Evolutionary conservation across 1,140 invertebrate genomes (phyloP), one percentile per base, ranked within the genome.

Genomic region (Drosophila murphyi): DNA sequence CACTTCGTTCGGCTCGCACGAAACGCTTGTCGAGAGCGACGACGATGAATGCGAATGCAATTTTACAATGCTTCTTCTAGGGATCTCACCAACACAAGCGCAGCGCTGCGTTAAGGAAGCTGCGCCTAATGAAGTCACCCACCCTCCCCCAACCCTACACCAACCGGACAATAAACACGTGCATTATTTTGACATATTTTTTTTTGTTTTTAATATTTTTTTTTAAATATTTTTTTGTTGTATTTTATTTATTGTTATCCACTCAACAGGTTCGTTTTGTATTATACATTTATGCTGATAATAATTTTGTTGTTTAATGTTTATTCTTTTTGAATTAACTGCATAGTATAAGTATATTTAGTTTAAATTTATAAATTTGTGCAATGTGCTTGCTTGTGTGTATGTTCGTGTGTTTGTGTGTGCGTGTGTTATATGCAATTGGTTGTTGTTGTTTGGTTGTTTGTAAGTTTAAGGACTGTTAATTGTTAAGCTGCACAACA

Each of bases 241-340:
- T 41, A 10, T 43, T 43, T 8, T 43, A n/a, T 43, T 8, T 43
- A 43, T 43, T 71, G 76, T 86, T 81, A 86, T 86, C 62, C 64
- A 82, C 78, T 87, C 72, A 76, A 86, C 82, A 78, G 65, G 57
- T 86, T 74, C 72, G 52, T 64, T 78, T 82, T 63, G 50, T 69
- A 69, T 73, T 80, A 88, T 82, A 83, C 67, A 83, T 80, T 71
- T 73, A 82, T 69, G 72, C 55, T 75, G 75, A 69, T 47, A 73
- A 69, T 73, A 69, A 61, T 61, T 73, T 60, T 82, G 35, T 72
- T 64, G 39, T 60, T 54, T 34, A 50, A 57, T 28, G 54, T 74
- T 48, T 65, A 76, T 63, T 48, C 60, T 68, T 70, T 60, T 71
- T 68, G 52, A 75, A 61, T 86, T 67, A 83, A 72, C 85, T 81